A percentile compares a stretch with the other conserved stretches of the same genome.
Evolutionary conservation across 1,140 invertebrate species (phyloP).

Genomic region (Drosophila sp.): DNA sequence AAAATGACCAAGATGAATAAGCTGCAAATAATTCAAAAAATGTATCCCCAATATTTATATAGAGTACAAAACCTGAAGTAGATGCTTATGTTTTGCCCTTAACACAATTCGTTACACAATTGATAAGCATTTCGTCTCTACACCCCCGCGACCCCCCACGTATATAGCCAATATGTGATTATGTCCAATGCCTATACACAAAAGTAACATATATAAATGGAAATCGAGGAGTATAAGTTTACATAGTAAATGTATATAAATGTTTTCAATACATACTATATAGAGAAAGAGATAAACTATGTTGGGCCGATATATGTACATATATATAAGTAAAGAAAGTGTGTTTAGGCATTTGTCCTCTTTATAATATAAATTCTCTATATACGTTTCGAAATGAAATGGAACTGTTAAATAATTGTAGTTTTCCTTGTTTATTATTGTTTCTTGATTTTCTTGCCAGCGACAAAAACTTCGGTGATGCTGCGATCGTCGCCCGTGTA

Average conservation of each 20-base stretch:
- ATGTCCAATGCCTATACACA: slow-evolving; percentile 48
- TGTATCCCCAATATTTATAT: not conserved
- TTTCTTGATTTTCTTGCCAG: slow-evolving; percentile 85
- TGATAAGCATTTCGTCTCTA: slow-evolving; percentile 1
- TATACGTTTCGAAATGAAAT: slow-evolving; percentile 51
- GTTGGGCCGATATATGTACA: slow-evolving; percentile 9
- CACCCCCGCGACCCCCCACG: slow-evolving; percentile 31
- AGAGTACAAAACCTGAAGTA: not conserved
- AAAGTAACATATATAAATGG: slow-evolving; percentile 9
- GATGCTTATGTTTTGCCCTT: not conserved
- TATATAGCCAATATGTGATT: slow-evolving; percentile 70
- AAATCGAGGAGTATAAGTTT: slow-evolving; percentile 33
- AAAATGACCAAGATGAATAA: not conserved
- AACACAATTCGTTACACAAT: not conserved
- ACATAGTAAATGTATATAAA: slow-evolving; percentile 40
- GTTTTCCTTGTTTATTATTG: not conserved
- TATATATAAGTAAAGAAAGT: slow-evolving; percentile 14
- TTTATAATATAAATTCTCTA: slow-evolving; percentile 58
- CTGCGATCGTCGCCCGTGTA: slow-evolving; percentile 94
- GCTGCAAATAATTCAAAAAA: not conserved
- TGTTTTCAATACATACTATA: slow-evolving; percentile 37
- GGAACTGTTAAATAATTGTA: slow-evolving; percentile 48
- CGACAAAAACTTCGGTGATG: slow-evolving; percentile 90
- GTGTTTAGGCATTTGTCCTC: slow-evolving; percentile 37
- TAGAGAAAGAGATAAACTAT: slow-evolving; percentile 21